Conservation (phyloP, 2,113 vertebrate genomes). For the Zosterops lateralis region DNA sequence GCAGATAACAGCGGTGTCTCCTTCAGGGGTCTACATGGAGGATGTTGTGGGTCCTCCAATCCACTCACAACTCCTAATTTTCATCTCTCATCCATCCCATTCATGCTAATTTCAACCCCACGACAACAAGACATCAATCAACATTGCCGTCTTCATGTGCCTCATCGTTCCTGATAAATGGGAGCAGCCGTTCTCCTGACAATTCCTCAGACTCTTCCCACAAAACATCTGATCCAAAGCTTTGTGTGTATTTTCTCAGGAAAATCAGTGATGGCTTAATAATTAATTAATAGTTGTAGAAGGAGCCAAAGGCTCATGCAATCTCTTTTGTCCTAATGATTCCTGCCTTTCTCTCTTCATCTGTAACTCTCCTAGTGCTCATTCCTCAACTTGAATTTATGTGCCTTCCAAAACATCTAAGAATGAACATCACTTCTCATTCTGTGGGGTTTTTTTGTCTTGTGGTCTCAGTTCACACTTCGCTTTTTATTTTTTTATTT, state of each 20-base stretch:
- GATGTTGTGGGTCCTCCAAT: background rate
- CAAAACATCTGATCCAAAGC: background rate
- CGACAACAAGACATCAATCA: fast-evolving
- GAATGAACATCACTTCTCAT: background rate
- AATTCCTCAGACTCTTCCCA: background rate
- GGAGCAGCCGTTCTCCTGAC: background rate
- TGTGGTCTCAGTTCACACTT: background rate
- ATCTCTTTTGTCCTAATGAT: background rate
- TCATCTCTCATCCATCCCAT: background rate
- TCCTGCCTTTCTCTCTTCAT: background rate
- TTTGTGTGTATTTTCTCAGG: background rate
- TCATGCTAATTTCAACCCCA: background rate
- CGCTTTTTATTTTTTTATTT: background rate
- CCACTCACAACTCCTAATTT: background rate
- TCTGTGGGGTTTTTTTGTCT: background rate
- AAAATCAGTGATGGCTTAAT: background rate
- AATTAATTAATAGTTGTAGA: background rate
- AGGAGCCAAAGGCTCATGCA: background rate
- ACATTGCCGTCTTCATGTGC: fast-evolving
- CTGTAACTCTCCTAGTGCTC: background rate
- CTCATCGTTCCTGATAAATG: background rate
- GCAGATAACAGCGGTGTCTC: background rate
- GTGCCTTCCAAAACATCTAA: background rate
- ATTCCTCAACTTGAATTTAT: fast-evolving
- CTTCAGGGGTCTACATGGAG: background rate